Base-by-base conservation (phyloP, 2,113 vertebrate genomes). In the Cynocephalus volans region DNA sequence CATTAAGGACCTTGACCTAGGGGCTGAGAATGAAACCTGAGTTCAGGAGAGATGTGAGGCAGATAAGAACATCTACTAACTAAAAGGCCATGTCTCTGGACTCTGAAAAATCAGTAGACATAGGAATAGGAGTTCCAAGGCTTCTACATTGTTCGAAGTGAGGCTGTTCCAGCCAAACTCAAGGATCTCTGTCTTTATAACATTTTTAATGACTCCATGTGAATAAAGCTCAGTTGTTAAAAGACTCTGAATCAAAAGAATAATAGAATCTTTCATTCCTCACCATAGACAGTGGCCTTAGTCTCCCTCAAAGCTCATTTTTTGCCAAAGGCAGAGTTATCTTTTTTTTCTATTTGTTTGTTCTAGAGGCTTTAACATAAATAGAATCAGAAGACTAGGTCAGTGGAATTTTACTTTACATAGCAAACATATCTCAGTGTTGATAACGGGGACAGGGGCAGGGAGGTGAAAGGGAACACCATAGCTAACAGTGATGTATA, bases 391-490 rank as follows among this genome's bases (percentile, higher is more conserved):
- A 90, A 36, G 31, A 56, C 14, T 8, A 36, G 45, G 21, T 36
- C 23, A 58, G 41, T 12, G 8, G 26, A 52, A 54, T 54, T 86
- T 41, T 79, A 28, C 21, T 50, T 58, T 13, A 24, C 60, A 54
- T 15, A 50, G 69, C 31, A 62, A 88, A 41, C 48, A 60, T 4
- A 52, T n/a, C 52, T 81, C 56, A 28, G 3, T 24, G 41, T 1
- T 28, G 48, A 12, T 1, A 31, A n/a, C 0, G 28, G 26, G 17
- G 28, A 12, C 11, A 2, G 4, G 0, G 8, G 14, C 3, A 5
- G 24, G 50, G 6, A 28, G 26, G 41, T 33, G 0, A 33, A 73
- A 50, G 45, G 17, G 18, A 52, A 14, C n/a, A 36, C 9, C 24
- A 41, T 1, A n/a, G 70, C 80, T 6, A 23, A 41, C 28, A 9